These are phyloP conservation scores for Agrotis ipsilon DNA, from an alignment of 2,888 invertebrate genomes.

Conservation along the genomic window DNA sequence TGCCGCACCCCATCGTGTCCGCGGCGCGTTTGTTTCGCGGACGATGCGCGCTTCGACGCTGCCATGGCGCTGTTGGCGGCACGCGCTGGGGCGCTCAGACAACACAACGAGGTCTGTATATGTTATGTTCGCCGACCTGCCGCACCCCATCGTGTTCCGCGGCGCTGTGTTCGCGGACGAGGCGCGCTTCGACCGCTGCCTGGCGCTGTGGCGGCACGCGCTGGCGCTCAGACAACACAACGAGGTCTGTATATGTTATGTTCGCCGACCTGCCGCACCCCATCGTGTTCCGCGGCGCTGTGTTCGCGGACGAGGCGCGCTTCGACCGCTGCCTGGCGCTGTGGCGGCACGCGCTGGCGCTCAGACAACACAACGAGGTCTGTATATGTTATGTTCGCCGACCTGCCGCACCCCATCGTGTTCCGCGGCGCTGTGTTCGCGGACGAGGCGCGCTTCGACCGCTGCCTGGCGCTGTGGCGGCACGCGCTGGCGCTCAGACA, in stretches of 20 bases:
- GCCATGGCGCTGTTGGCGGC: conserved; percentile 93
- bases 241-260: conserved; percentile 72
- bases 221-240: conserved; percentile 89
- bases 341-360: conserved; percentile 70
- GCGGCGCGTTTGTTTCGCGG: too few relatives aligned
- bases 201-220: conserved; percentile 79
- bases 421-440: conserved; percentile 91
- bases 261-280: conserved; percentile 91
- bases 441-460: conserved; percentile 96
- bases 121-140: conserved; percentile 1
- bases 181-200: conserved; percentile 94
- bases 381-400: too few relatives aligned
- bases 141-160: conserved; percentile 92
- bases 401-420: too few relatives aligned
- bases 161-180: conserved; percentile 72
- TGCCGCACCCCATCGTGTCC: too few relatives aligned
- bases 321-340: conserved; percentile 95
- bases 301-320: conserved; percentile 83
- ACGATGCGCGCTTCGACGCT: conserved; percentile 90
- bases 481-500: conserved; percentile 93
- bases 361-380: conserved; percentile 90
- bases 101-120: conserved; percentile 6
- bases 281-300: conserved; percentile 84
- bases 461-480: conserved; percentile 96
- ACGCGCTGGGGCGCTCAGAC: conserved; percentile 93